phyloP scores from a whole-genome alignment of 2,113 vertebrate genomes.

The Chaetodon auriga region DNA sequence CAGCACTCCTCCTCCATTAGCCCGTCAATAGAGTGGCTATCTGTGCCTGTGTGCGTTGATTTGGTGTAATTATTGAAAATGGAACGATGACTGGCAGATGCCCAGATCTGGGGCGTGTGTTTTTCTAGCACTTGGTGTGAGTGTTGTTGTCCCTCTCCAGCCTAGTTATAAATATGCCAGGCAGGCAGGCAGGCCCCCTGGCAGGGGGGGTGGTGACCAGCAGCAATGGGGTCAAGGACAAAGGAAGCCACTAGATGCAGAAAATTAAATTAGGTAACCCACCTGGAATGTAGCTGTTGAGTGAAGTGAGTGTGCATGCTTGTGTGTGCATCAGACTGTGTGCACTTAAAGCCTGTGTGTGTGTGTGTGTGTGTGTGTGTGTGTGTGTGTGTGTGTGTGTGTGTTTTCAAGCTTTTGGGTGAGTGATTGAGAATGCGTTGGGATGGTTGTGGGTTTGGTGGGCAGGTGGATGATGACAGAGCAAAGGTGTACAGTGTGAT shows the following conservation, averaged over 20 bases:
- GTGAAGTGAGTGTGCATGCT: constrained; percentile 48
- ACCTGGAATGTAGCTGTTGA: constrained; percentile 76
- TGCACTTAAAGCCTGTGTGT: constrained; percentile 36
- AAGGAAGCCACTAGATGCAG: constrained; percentile 56
- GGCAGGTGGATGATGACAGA: constrained; percentile 69
- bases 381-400: too few relatives aligned
- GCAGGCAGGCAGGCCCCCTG: constrained; percentile 53
- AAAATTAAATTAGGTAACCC: constrained; percentile 79
- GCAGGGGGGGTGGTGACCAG: constrained; percentile 48
- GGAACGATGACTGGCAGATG: constrained; percentile 35
- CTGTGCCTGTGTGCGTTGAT: constrained; percentile 35
- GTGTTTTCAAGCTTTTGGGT: constrained; percentile 31
- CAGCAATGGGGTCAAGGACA: constrained; percentile 75
- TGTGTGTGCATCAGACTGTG: constrained; percentile 18
- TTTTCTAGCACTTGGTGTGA: constrained; percentile 50
- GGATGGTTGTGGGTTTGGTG: constrained; percentile 55
- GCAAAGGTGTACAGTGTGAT: constrained; percentile 67
- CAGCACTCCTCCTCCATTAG: constrained; percentile 14
- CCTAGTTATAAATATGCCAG: constrained; percentile 69
- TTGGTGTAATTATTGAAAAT: constrained; percentile 48
- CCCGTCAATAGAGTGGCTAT: constrained; percentile 15
- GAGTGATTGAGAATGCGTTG: constrained; percentile 39
- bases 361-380: not conserved
- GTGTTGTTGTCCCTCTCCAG: constrained; percentile 40
- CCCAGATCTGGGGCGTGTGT: constrained; percentile 44